phyloP scores from a whole-genome alignment of 1,140 invertebrate genomes.

The Ceratosolen solmsi region DNA sequence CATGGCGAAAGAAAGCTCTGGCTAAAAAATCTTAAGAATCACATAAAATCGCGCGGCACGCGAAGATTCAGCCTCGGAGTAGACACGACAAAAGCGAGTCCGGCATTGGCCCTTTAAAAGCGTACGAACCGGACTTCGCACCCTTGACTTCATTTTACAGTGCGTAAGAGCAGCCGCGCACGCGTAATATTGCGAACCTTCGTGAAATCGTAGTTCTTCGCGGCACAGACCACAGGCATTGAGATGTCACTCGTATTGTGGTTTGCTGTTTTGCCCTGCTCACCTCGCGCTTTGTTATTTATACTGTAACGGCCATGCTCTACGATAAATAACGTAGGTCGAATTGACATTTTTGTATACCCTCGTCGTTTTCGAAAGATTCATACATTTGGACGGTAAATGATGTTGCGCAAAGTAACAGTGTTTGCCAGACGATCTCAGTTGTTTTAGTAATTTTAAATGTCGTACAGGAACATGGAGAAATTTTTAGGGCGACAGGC shows the following conservation, averaged over 20 bases:
- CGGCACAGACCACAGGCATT: neutral
- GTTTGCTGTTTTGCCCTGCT: too few relatives aligned
- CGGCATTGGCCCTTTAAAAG: neutral
- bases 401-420: too few relatives aligned
- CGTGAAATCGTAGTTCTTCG: neutral
- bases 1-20: neutral
- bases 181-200: too few relatives aligned
- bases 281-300: neutral
- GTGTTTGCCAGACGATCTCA: too few relatives aligned
- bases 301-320: neutral
- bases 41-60: neutral
- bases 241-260: neutral
- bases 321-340: neutral
- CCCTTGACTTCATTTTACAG: conserved; percentile 60
- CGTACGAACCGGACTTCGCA: neutral
- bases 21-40: neutral
- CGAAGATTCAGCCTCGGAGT: neutral
- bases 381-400: too few relatives aligned
- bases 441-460: too few relatives aligned
- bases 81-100: neutral
- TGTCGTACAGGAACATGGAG: too few relatives aligned
- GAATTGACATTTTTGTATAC: neutral
- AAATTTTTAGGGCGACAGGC: too few relatives aligned
- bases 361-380: too few relatives aligned
- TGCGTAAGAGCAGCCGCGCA: neutral